Base-by-base conservation (phyloP, 2,113 vertebrate genomes). In the Cebidichthys violaceus region DNA sequence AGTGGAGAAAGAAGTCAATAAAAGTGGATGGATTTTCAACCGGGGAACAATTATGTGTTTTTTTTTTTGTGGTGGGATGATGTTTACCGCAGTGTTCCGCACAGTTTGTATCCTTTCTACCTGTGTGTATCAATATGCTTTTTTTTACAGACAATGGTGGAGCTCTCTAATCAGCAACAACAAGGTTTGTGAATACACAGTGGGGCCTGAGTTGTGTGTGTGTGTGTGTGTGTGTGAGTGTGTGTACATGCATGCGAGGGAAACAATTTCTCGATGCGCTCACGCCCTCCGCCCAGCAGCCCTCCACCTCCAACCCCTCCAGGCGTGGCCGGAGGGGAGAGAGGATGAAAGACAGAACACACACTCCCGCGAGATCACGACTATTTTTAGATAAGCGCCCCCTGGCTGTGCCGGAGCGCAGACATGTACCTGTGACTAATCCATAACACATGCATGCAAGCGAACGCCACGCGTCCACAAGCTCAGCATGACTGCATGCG, bases 391-490 rank as follows among this genome's bases (percentile, higher is more conserved):
- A 79, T 73, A 84, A 79, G 79, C 35, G 65, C 81, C 93, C 86
- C 83, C 75, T 85, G 89, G 91, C 83, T 80, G 78, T 84, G 89
- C 88, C 78, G 64, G 76, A 85, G 79, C 62, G 68, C 45, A 87
- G 60, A 93, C 86, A 86, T 84, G 81, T 90, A 90, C 88, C 90
- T 91, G 87, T 90, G 91, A 91, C 84, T 89, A 93, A 93, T 90
- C 83, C 77, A 70, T 47, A 69, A 73, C 59, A 73, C 61, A 62
- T 29, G 50, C 73, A 84, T 76, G 73, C 84, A 89, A 86, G 70
- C 72, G 75, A 72, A 77, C 57, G n/a, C 37, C 74, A 79, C 82
- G 70, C 61, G 69, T 22, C 65, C 18, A 57, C 47, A 81, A 29
- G 62, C 62, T 77, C 45, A 72, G 47, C 66, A 52, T 68, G 72